Evolutionary conservation across 2,888 invertebrate genomes (phyloP).

Genomic region (Dryomyza anilis): DNA sequence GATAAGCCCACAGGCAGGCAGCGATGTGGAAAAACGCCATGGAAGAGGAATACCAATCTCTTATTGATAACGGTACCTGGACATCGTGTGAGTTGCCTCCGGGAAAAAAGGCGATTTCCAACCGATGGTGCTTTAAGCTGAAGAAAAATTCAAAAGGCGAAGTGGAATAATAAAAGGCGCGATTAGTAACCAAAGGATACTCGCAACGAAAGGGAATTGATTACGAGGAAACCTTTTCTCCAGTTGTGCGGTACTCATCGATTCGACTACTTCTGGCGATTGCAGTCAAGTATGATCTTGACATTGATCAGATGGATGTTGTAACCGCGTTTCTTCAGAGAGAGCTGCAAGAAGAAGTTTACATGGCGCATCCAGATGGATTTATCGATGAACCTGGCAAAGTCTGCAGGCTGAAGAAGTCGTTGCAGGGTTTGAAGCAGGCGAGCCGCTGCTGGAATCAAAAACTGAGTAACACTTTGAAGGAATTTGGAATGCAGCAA

Average conservation of each 20-base stretch:
- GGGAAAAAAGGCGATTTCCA: slow-evolving; percentile 2
- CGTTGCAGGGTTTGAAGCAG: too few relatives aligned
- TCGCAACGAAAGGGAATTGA: background rate
- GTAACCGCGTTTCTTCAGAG: too few relatives aligned
- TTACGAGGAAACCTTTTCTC: slow-evolving; percentile 60
- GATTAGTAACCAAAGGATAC: background rate
- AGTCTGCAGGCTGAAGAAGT: too few relatives aligned
- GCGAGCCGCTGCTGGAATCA: too few relatives aligned
- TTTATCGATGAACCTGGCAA: too few relatives aligned
- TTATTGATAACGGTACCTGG: slow-evolving; percentile 13
- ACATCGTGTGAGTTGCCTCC: slow-evolving; percentile 4
- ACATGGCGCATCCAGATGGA: too few relatives aligned
- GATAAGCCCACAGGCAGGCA: slow-evolving; percentile 13
- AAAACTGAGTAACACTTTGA: too few relatives aligned
- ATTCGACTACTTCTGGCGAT: background rate
- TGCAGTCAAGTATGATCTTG: background rate
- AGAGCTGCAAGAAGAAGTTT: too few relatives aligned
- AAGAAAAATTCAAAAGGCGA: too few relatives aligned
- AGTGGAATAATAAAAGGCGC: background rate
- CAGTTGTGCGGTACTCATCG: slow-evolving; percentile 42
- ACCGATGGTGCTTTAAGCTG: slow-evolving; percentile 11
- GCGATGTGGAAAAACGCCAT: slow-evolving; percentile 26
- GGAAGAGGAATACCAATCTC: slow-evolving; percentile 24
- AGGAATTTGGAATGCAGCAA: too few relatives aligned
- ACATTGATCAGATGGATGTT: background rate